phyloP scores from a whole-genome alignment of 1,140 invertebrate species.

The Armadillidium nasatum region DNA sequence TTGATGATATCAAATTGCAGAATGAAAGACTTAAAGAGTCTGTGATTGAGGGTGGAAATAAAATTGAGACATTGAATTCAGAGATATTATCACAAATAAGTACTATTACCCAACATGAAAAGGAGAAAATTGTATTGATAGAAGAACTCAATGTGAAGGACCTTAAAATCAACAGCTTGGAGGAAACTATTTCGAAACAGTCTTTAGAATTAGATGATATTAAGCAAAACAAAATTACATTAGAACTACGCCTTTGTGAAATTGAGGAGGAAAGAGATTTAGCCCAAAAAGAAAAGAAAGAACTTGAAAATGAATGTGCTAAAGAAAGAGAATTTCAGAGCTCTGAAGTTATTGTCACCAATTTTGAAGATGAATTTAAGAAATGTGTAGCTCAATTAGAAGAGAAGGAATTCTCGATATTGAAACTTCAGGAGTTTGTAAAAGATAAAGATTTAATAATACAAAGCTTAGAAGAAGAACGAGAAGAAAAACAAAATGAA shows the following conservation, averaged over 20 bases:
- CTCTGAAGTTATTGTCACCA: slow-evolving; percentile 40
- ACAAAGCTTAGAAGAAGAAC: slow-evolving; percentile 29
- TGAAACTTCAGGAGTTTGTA: slow-evolving; percentile 47
- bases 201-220: slow-evolving; percentile 57
- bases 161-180: slow-evolving; percentile 55
- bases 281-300: slow-evolving; percentile 44
- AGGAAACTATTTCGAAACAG: slow-evolving; percentile 58
- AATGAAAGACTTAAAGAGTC: slow-evolving; percentile 50
- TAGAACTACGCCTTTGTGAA: slow-evolving; percentile 38
- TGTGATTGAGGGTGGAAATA: slow-evolving; percentile 54
- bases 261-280: slow-evolving; percentile 46
- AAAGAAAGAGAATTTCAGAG: slow-evolving; percentile 31
- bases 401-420: slow-evolving; percentile 51
- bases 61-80: slow-evolving; percentile 50
- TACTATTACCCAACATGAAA: slow-evolving; percentile 59
- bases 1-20: slow-evolving; percentile 57
- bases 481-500: slow-evolving; percentile 36
- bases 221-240: slow-evolving; percentile 41
- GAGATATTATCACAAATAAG: slow-evolving; percentile 55
- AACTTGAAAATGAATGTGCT: slow-evolving; percentile 44
- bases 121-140: slow-evolving; percentile 62
- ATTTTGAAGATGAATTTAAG: slow-evolving; percentile 47
- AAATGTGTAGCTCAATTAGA: slow-evolving; percentile 47
- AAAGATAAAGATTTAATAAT: slow-evolving; percentile 42
- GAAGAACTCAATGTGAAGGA: slow-evolving; percentile 54